Evolutionary conservation across 2,888 invertebrate genomes (phyloP).

Genomic region (Ametastegia equiseti): DNA sequence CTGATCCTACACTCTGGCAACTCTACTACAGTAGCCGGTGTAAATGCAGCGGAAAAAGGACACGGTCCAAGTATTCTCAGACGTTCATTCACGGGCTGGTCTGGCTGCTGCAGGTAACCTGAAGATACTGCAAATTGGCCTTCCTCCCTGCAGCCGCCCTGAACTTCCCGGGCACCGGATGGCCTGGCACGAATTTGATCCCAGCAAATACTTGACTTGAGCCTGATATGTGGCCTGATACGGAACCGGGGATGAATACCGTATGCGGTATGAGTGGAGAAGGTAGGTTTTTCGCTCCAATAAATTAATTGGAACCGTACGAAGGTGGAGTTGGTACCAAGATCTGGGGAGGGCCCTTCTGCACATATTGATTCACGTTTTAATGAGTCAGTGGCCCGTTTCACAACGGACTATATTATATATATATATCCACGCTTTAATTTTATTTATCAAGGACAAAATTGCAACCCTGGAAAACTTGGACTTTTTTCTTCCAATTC

Average conservation of each 20-base stretch:
- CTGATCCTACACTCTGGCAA: not conserved
- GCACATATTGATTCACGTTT: too few species aligned
- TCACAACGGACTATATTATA: too few species aligned
- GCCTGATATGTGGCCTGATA: constrained; percentile 7
- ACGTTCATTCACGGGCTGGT: constrained; percentile 3
- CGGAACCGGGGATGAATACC: constrained; percentile 19
- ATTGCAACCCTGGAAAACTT: too few species aligned
- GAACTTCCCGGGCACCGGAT: not conserved
- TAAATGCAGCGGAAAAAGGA: constrained; percentile 9
- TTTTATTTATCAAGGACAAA: too few species aligned
- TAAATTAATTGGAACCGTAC: not conserved
- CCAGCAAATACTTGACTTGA: constrained; percentile 7
- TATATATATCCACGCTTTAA: too few species aligned
- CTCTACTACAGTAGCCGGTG: not conserved
- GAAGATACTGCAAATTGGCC: constrained; percentile 69
- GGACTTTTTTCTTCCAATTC: too few species aligned
- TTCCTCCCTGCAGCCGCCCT: too few species aligned
- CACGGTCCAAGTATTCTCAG: not conserved
- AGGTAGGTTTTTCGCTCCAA: not conserved
- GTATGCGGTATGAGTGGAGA: not conserved
- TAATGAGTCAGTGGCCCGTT: too few species aligned
- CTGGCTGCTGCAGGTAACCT: constrained; percentile 56
- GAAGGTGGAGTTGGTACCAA: not conserved
- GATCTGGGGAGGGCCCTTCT: not conserved
- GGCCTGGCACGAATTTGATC: constrained; percentile 28